phyloP scores from a whole-genome alignment of 2,113 vertebrate species.

The Phyllostomus discolor region DNA sequence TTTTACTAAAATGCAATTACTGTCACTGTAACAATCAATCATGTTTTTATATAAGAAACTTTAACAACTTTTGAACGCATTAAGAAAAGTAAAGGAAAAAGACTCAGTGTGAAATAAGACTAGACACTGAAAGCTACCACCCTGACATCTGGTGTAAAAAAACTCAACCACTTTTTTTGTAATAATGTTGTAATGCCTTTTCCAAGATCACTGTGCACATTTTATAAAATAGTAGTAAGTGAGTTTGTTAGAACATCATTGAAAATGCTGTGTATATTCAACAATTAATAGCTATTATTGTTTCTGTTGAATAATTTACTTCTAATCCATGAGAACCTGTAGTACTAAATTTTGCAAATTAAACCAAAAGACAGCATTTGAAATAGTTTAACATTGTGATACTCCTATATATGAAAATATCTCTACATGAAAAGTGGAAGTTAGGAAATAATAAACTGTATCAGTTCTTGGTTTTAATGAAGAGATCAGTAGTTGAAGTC shows the following conservation, averaged over 20 bases:
- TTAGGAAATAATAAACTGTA: neutral
- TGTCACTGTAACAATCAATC: slow-evolving; percentile 87
- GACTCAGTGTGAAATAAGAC: slow-evolving; percentile 64
- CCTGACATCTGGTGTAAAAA: slow-evolving; percentile 52
- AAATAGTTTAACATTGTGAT: slow-evolving; percentile 16
- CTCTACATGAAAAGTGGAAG: neutral
- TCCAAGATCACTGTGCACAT: slow-evolving; percentile 58
- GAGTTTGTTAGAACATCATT: slow-evolving; percentile 53
- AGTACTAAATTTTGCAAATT: neutral
- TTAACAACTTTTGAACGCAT: slow-evolving; percentile 79
- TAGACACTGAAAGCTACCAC: slow-evolving; percentile 50
- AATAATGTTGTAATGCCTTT: slow-evolving; percentile 43
- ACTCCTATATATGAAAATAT: neutral
- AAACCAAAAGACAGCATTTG: neutral
- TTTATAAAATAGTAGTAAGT: slow-evolving; percentile 3
- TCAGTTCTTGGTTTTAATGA: slow-evolving; percentile 4
- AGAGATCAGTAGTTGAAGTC: neutral
- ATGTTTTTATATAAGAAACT: slow-evolving; percentile 81
- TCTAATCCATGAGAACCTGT: neutral
- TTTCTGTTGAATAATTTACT: slow-evolving; percentile 23
- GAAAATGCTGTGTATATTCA: slow-evolving; percentile 15
- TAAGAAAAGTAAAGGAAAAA: slow-evolving; percentile 78
- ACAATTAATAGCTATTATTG: slow-evolving; percentile 11
- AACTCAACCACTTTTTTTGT: slow-evolving; percentile 53
- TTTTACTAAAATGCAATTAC: slow-evolving; percentile 89